Percentiles rank a stretch among this genome's conserved stretches.
Conservation (phyloP, 2,888 invertebrate species). For the Phytoseiulus persimilis region DNA sequence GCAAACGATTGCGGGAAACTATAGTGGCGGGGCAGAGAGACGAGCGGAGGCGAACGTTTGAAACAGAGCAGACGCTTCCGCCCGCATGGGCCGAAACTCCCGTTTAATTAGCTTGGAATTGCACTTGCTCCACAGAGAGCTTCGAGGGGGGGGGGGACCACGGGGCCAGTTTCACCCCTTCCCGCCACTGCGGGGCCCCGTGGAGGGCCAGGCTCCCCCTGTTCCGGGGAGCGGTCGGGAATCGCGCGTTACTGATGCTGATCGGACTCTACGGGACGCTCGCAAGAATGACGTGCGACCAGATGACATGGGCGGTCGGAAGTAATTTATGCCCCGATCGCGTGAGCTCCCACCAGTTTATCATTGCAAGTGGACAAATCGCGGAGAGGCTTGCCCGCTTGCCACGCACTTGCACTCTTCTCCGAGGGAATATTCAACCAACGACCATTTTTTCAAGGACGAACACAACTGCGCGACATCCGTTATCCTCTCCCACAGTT, state of each 20-base stretch:
- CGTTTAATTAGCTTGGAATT: neutral
- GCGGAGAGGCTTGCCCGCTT: neutral
- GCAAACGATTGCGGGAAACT: neutral
- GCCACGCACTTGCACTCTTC: neutral
- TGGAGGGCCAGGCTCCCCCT: no score
- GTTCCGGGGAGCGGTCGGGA: neutral
- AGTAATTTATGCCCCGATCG: neutral
- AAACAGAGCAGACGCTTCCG: neutral
- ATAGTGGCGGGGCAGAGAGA: neutral
- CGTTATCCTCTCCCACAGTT: neutral
- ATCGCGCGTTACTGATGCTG: neutral
- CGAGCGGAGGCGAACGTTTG: neutral
- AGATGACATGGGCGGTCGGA: neutral
- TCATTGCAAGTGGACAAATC: neutral
- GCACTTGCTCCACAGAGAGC: neutral
- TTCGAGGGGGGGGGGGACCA: neutral
- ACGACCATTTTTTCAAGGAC: neutral
- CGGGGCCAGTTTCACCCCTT: neutral
- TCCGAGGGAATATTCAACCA: neutral
- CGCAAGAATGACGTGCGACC: slow-evolving; percentile 5
- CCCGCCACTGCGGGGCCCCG: neutral
- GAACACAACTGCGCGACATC: neutral
- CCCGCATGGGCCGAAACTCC: neutral
- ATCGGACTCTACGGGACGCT: neutral
- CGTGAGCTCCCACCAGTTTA: neutral